Percentiles rank a stretch among this genome's conserved stretches.
phyloP scores from a whole-genome alignment of 2,888 invertebrate genomes.

The Hemaris fuciformis region DNA sequence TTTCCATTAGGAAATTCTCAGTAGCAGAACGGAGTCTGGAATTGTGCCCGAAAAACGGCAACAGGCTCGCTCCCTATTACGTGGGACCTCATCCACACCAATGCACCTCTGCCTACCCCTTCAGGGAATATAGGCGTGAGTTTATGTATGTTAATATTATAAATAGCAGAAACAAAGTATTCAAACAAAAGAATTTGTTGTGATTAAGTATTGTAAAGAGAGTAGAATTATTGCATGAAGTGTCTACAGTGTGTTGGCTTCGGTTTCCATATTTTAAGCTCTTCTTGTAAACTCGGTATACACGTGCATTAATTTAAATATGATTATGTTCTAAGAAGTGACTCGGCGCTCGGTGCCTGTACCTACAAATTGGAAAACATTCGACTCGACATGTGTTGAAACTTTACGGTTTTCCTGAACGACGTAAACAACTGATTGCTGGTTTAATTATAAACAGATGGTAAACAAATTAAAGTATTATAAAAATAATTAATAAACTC shows the following conservation, averaged over 20 bases:
- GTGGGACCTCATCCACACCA: too few relatives aligned
- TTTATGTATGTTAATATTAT: too few relatives aligned
- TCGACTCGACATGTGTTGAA: neutral
- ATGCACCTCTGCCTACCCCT: too few relatives aligned
- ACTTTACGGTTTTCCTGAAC: conserved; percentile 45
- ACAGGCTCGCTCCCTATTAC: too few relatives aligned
- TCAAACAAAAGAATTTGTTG: too few relatives aligned
- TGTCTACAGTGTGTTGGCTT: neutral
- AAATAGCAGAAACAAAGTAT: too few relatives aligned
- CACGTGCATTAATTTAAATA: neutral
- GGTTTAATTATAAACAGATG: neutral
- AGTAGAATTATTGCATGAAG: neutral
- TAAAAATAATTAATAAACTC: too few relatives aligned
- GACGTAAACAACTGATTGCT: conserved; percentile 50
- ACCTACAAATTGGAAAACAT: neutral
- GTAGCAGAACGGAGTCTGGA: too few relatives aligned
- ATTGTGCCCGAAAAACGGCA: too few relatives aligned
- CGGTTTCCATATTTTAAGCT: neutral
- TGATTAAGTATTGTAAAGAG: neutral
- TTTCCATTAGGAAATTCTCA: too few relatives aligned
- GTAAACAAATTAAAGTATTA: neutral
- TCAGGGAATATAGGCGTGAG: too few relatives aligned
- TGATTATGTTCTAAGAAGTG: neutral
- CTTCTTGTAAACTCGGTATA: neutral
- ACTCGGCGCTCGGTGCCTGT: neutral